These are phyloP conservation scores for Melinaea menophilus DNA, from an alignment of 2,888 invertebrate genomes.

Conservation along the genomic window DNA sequence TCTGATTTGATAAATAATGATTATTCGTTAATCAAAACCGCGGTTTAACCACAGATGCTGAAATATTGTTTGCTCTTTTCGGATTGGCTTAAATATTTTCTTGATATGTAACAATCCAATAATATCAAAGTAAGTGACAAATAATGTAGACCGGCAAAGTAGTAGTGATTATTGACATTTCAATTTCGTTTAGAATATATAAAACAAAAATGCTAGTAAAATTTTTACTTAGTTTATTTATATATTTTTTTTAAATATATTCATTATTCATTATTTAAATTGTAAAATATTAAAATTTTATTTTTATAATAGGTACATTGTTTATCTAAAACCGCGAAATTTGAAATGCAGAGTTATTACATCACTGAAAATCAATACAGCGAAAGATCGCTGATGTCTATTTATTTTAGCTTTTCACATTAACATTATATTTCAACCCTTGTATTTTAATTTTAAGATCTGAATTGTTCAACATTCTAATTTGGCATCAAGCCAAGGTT, in stretches of 20 bases:
- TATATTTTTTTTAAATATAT: neutral
- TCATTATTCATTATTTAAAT: neutral
- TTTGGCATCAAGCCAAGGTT: slow-evolving; percentile 32
- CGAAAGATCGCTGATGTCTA: neutral
- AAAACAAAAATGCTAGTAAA: neutral
- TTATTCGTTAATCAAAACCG: no score
- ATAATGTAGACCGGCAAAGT: neutral
- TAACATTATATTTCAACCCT: neutral
- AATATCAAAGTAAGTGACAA: neutral
- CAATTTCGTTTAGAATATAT: neutral
- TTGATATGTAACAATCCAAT: neutral
- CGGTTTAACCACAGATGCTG: no score
- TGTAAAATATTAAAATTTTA: slow-evolving; percentile 6
- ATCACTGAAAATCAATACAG: slow-evolving; percentile 46
- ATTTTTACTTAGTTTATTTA: no score
- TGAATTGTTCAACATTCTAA: slow-evolving; percentile 7
- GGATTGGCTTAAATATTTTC: neutral
- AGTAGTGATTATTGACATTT: neutral
- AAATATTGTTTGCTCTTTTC: neutral
- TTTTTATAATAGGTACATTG: slow-evolving; percentile 1
- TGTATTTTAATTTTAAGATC: neutral
- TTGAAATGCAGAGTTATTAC: slow-evolving; percentile 39
- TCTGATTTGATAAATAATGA: no score
- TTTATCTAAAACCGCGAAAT: slow-evolving; percentile 41
- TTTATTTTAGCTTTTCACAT: slow-evolving; percentile 1